Evolutionary conservation across 2,888 invertebrate species (phyloP).

Genomic region (Synergus itoensis): DNA sequence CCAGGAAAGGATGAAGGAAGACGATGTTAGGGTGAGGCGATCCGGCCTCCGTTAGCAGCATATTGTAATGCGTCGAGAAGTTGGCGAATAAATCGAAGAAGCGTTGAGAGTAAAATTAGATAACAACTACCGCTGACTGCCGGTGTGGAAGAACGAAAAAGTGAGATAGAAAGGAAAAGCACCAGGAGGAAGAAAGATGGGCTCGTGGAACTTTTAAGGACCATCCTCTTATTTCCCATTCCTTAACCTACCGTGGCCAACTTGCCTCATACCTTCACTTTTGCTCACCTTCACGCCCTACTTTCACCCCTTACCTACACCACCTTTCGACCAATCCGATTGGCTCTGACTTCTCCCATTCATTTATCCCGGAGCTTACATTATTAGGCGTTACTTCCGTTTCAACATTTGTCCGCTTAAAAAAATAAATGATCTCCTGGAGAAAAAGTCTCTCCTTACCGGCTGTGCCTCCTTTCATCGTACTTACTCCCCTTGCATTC

Average conservation of each 20-base stretch:
- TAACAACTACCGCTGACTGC: conserved; percentile 75
- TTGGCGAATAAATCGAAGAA: conserved; percentile 78
- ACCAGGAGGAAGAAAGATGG: conserved; percentile 58
- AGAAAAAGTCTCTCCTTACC: conserved; percentile 48
- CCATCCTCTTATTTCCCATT: conserved; percentile 68
- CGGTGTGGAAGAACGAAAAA: conserved; percentile 57
- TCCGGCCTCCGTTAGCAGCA: conserved; percentile 73
- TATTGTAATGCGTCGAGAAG: conserved; percentile 78
- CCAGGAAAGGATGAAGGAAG: conserved; percentile 45
- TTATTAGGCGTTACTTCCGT: conserved; percentile 69
- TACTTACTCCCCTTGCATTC: conserved; percentile 52
- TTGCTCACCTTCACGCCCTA: conserved; percentile 55
- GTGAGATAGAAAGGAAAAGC: conserved; percentile 51
- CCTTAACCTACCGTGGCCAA: conserved; percentile 42
- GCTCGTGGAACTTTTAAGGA: conserved; percentile 75
- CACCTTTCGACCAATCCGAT: conserved; percentile 45
- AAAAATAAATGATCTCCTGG: conserved; percentile 64
- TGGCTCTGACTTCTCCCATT: conserved; percentile 55
- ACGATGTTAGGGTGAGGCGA: conserved; percentile 53
- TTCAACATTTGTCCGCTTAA: conserved; percentile 68
- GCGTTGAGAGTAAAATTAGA: conserved; percentile 78
- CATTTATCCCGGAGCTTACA: conserved; percentile 68
- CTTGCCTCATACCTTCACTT: conserved; percentile 20
- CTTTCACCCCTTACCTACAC: conserved; percentile 40
- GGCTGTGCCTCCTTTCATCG: conserved; percentile 52